Evolutionary conservation across 2,888 invertebrate genomes (phyloP).

Genomic region (Leptogaster cylindrica): DNA sequence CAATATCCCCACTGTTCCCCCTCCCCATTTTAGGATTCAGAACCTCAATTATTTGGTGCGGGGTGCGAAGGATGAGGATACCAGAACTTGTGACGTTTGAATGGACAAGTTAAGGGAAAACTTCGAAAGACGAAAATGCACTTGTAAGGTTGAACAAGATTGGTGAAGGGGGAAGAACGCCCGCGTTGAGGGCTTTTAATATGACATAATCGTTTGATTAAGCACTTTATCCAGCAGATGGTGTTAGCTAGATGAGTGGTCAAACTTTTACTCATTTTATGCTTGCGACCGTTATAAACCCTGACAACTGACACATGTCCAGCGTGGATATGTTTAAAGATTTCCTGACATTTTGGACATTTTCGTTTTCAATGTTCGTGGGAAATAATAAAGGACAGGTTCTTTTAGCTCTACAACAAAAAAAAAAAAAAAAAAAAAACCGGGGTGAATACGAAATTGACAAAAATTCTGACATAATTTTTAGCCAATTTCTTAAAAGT

Average conservation of each 20-base stretch:
- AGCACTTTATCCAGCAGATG: conserved; percentile 45
- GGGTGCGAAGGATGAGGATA: not conserved
- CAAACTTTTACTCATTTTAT: conserved; percentile 33
- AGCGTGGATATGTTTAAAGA: not conserved
- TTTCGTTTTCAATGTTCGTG: no score
- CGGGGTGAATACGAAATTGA: no score
- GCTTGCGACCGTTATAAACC: conserved; percentile 4
- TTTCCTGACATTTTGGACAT: not conserved
- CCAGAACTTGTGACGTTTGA: conserved; percentile 20
- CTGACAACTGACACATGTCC: conserved; percentile 23
- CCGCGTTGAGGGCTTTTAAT: conserved; percentile 41
- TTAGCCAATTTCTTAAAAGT: no score
- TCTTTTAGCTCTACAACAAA: no score
- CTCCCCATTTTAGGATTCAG: not conserved
- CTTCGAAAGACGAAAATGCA: conserved; percentile 45
- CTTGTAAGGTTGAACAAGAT: conserved; percentile 19
- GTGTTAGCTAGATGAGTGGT: conserved; percentile 40
- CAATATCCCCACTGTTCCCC: not conserved
- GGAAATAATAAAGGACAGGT: no score
- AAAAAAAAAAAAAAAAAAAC: no score
- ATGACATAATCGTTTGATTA: conserved; percentile 48
- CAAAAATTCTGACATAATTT: no score
- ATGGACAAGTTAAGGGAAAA: conserved; percentile 37
- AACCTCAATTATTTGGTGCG: not conserved
- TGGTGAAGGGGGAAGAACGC: not conserved